Percentiles rank a stretch among this genome's conserved stretches.
Evolutionary conservation across 2,797 vertebrate genomes (phyloP).

Genomic region (Hippocampus kuda): DNA sequence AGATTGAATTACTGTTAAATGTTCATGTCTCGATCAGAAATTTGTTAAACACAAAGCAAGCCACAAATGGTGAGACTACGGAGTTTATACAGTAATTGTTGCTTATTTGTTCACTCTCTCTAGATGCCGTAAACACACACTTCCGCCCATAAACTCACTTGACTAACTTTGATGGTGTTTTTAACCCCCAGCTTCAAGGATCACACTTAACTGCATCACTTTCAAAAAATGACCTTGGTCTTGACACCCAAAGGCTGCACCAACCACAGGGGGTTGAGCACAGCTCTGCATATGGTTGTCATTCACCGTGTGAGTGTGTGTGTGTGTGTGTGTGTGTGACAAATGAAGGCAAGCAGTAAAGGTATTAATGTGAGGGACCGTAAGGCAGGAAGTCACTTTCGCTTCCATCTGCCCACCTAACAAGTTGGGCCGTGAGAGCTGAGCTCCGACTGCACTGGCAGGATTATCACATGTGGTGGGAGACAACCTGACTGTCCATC

Average conservation of each 20-base stretch:
- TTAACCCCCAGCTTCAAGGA: neutral
- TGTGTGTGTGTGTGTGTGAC: constrained; percentile 45
- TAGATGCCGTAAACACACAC: neutral
- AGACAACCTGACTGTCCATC: constrained; percentile 40
- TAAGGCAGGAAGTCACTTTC: constrained; percentile 55
- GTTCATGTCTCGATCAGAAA: neutral
- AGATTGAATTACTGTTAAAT: neutral
- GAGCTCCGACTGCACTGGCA: constrained; percentile 41
- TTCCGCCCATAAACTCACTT: constrained; percentile 23
- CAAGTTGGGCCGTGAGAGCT: constrained; percentile 54
- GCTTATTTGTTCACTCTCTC: neutral
- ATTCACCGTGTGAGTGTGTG: constrained; percentile 53
- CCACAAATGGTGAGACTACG: too few relatives aligned
- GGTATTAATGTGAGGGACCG: constrained; percentile 57
- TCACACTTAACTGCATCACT: constrained; percentile 31
- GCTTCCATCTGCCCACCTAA: constrained; percentile 55
- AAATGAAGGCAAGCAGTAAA: constrained; percentile 54
- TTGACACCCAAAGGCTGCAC: constrained; percentile 51
- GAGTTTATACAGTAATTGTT: neutral
- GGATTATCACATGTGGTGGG: constrained; percentile 63
- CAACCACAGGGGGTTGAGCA: constrained; percentile 57
- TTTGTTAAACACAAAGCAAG: too few relatives aligned
- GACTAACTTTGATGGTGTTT: constrained; percentile 16
- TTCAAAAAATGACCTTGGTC: constrained; percentile 55
- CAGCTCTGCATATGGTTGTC: constrained; percentile 63